Base-by-base conservation (phyloP, 2,113 vertebrate genomes). In the Montifringilla adamsi region DNA sequence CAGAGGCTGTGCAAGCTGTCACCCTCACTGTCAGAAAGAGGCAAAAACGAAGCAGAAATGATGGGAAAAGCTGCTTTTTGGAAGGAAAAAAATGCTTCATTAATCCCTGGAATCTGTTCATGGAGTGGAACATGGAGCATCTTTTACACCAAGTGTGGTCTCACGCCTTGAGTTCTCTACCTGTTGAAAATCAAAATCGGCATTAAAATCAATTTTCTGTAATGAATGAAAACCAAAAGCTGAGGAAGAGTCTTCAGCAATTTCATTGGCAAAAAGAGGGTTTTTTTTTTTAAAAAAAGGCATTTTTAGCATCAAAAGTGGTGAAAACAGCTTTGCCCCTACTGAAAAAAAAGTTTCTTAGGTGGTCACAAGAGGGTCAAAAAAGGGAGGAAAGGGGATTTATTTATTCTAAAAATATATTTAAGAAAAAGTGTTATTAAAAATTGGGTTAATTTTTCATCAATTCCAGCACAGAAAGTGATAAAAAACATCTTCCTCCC, bases 181-280 rank as follows among this genome's bases (percentile, higher is more conserved):
- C 91, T 93, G 95, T 93, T 92, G 97, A 84, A 96, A 97, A 96
- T 95, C 28, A 89, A 82, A 76, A 26, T 85, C 92, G 94, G 88
- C 86, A 33, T 92, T 93, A 91, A 97, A 97, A 91, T 92, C 77
- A 68, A 2, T 93, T 97, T 95, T 90, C 82, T 55, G 6, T 91
- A 72, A 86, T 64, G 96, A 96, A 96, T 93, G 68, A 44, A 73
- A 92, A 9, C 4, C 13, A 84, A 84, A 88, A 86, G 68, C 41
- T 47, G 30, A 89, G 59, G 69, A 47, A 89, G 75, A 52, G 55
- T 64, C 66, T 93, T 82, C 87, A 70, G 80, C 66, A 77, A 69
- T 93, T 97, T 96, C 85, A 33, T 62, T 92, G 84, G 85, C 66
- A 86, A 89, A 85, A 93, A 46, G 52, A 59, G 17, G 3, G 30